These are phyloP conservation scores for Ceraclea dissimilis DNA, from an alignment of 2,888 invertebrate species.

Conservation along the genomic window DNA sequence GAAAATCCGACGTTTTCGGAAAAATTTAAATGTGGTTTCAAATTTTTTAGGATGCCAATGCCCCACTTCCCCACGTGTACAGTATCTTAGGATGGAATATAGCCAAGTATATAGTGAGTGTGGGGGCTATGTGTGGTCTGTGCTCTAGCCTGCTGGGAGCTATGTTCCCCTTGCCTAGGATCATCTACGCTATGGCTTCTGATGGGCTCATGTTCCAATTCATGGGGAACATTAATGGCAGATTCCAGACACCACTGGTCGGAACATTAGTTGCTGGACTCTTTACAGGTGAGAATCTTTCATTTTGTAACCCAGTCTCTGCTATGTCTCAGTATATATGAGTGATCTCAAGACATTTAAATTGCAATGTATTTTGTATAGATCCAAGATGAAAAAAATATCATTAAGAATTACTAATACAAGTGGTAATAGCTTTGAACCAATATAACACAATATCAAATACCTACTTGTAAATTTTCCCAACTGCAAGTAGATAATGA, in stretches of 20 bases:
- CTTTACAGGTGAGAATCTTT: constrained; percentile 53
- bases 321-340: background rate
- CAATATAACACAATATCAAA: too few species aligned
- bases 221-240: constrained; percentile 63
- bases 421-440: too few species aligned
- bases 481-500: too few species aligned
- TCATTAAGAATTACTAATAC: too few species aligned
- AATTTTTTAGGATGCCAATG: constrained; percentile 54
- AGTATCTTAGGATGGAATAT: constrained; percentile 63
- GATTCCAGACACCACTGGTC: constrained; percentile 70
- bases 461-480: too few species aligned
- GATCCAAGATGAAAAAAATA: too few species aligned
- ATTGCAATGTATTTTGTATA: too few species aligned
- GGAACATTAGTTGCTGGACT: constrained; percentile 70
- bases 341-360: background rate
- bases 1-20: background rate
- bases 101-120: constrained; percentile 75
- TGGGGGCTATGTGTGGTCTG: constrained; percentile 80
- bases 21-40: background rate
- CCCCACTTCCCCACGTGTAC: constrained; percentile 76
- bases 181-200: constrained; percentile 82
- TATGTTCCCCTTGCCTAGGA: constrained; percentile 78
- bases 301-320: background rate
- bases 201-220: constrained; percentile 77
- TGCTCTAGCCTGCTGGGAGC: constrained; percentile 79